Base-by-base conservation (phyloP, 2,888 invertebrate species). In the Lochmaea capreae region DNA sequence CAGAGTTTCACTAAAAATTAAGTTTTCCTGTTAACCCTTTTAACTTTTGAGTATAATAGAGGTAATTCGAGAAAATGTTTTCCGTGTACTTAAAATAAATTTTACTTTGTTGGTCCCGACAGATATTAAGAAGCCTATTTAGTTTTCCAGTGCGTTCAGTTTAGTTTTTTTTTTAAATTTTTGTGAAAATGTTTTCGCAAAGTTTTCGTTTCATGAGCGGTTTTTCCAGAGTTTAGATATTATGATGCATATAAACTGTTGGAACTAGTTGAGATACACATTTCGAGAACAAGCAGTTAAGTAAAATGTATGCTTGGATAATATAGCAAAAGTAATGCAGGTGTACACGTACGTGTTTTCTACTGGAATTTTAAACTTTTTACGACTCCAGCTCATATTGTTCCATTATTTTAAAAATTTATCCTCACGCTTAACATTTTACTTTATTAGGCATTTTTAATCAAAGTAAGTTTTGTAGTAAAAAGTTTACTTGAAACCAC, bases 61-160 rank as follows among this genome's bases (percentile, higher is more conserved):
- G 72, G 59, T 39, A 59, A 77, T 70, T 65, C 14, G 65, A 70
- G 65, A 16, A 39, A 65, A 33, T 74, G 61, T 76, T 76, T 77
- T 71, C 59, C 72, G 68, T 33, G 12, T 12, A 5, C 11, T 58
- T 67, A 59, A 67, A 67, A 67, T 58, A 67, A 58, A 59, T 67
- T 77, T 76, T 68, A 74, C 65, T 71, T 76, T 72, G 74, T 77
- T 72, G 70, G 71, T 77, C 74, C 73, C 74, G 49, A 65, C 74
- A 78, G 77, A 77, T 78, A 67, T 67, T 58, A 67, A 43, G 57
- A 22, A 42, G 57, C 57, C 67, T 67, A 57, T 58, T 58, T n/a
- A 57, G 39, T 42, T 67, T 67, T 58, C 67, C 67, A 43, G 43
- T 67, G 14, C n/a, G n/a, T n/a, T n/a, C 52, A 59, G 26, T 61